Percentiles rank a stretch among this genome's conserved stretches.
These are phyloP conservation scores for Eriocheir sinensis DNA, from an alignment of 1,140 invertebrate species.

Conservation along the genomic window DNA sequence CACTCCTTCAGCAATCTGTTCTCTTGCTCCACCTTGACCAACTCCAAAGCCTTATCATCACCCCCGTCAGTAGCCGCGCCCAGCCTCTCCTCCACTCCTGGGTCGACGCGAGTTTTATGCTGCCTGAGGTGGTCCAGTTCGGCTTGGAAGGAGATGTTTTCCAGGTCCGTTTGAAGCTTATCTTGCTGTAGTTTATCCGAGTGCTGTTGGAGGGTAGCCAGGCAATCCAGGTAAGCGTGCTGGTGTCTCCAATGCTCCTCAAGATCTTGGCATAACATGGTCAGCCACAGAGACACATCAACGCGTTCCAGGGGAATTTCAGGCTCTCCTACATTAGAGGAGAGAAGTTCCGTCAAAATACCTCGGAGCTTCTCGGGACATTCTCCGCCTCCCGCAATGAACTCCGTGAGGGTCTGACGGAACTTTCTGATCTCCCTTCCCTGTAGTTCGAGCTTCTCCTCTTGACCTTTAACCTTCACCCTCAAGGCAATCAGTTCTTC, in stretches of 20 bases:
- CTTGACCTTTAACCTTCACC: background rate
- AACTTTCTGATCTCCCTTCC: background rate
- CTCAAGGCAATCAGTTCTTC: background rate
- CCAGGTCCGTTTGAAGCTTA: slow-evolving; percentile 31
- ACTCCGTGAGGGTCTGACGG: background rate
- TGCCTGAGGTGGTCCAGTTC: slow-evolving; percentile 30
- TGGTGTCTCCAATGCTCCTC: slow-evolving; percentile 33
- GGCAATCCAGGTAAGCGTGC: background rate
- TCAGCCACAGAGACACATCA: background rate
- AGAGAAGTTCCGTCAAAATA: background rate
- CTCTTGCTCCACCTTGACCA: background rate
- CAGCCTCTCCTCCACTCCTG: background rate
- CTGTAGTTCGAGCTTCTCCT: slow-evolving; percentile 27
- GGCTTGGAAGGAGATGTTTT: slow-evolving; percentile 29
- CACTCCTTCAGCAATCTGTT: background rate
- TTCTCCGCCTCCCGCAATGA: background rate
- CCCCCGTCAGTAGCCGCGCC: background rate
- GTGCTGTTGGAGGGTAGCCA: background rate
- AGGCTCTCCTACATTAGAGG: background rate
- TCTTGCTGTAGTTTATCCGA: slow-evolving; percentile 35
- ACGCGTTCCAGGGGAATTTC: background rate
- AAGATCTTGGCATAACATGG: background rate
- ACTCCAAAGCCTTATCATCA: background rate
- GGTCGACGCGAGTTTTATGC: background rate
- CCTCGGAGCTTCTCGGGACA: background rate